These are phyloP conservation scores for Hestina assimilis DNA, from an alignment of 1,140 invertebrate genomes.

Conservation along the genomic window DNA sequence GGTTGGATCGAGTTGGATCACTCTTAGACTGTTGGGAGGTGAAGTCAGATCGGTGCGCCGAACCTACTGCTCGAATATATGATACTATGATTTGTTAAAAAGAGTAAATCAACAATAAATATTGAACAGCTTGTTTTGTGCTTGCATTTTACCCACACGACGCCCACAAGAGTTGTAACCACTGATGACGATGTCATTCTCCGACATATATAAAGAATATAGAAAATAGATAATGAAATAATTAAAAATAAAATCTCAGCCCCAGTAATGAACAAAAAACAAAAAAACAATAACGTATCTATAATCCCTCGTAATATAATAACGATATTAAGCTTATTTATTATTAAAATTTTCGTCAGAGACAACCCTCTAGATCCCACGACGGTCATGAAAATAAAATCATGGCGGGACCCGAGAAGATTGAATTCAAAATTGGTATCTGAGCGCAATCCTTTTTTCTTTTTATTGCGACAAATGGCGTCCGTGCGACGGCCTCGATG, in stretches of 20 bases:
- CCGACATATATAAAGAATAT: neutral
- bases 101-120: too few relatives aligned
- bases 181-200: neutral
- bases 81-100: too few relatives aligned
- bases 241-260: neutral
- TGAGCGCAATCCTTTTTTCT: slow-evolving; percentile 70
- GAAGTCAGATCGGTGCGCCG: too few relatives aligned
- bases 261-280: slow-evolving; percentile 12
- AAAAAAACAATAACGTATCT: slow-evolving; percentile 28
- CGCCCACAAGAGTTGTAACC: too few relatives aligned
- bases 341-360: slow-evolving; percentile 59
- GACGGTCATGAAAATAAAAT: slow-evolving; percentile 74
- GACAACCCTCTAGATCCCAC: slow-evolving; percentile 50
- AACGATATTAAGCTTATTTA: slow-evolving; percentile 52
- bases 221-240: neutral
- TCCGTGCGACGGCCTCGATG: slow-evolving; percentile 48
- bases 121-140: too few relatives aligned
- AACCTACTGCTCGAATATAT: too few relatives aligned
- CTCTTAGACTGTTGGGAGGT: too few relatives aligned
- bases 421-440: slow-evolving; percentile 76
- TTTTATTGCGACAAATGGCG: slow-evolving; percentile 65
- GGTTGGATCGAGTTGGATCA: too few relatives aligned
- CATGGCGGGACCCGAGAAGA: slow-evolving; percentile 68
- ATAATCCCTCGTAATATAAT: slow-evolving; percentile 23
- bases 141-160: too few relatives aligned